Evolutionary conservation across 2,797 vertebrate genomes (phyloP), one percentile per base, ranked within the genome.

Genomic region (Carduelis carduelis): DNA sequence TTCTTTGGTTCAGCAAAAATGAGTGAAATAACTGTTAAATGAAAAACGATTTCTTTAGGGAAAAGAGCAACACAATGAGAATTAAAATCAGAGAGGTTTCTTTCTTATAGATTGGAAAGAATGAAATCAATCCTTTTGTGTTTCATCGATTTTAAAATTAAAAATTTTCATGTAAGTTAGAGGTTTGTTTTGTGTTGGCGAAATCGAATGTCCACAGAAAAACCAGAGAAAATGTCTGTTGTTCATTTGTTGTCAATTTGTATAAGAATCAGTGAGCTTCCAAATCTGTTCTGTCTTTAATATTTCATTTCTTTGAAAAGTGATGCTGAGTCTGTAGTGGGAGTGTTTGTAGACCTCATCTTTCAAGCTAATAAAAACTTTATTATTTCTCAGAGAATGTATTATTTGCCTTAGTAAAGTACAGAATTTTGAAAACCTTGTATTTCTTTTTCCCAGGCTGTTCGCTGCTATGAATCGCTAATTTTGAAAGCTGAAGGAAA

Each of bases 401-500:
- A 11, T 84, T 92, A 30, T 7, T 77, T 90, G 12, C 49, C 68
- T 37, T 34, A n/a, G 39, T 74, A 65, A 65, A 94, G 44, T 41
- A 56, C 64, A 82, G 32, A 83, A 69, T 87, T 96, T 88, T 97
- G 68, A 98, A 83, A 96, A 66, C 88, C 60, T 87, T 97, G 69
- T 96, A 19, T 97, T 94, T 97, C 95, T 96, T 76, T 90, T 97
- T 96, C 97, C 50, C 97, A 99, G 99, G 99, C 99, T 97, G 98
- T 99, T 97, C 98, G 98, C 98, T 99, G 99, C 98, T 99, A 99
- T 78, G 99, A 99, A 93, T 98, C 99, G 96, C 98, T 99, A 96
- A 99, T 99, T 97, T 98, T 99, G 98, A 99, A 99, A 98, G 98
- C 99, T 92, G 99, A 99, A 97, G 99, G 99, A 97, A 99, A 99